Base-by-base conservation (phyloP, 2,797 vertebrate genomes). In the Poecilia velifera region DNA sequence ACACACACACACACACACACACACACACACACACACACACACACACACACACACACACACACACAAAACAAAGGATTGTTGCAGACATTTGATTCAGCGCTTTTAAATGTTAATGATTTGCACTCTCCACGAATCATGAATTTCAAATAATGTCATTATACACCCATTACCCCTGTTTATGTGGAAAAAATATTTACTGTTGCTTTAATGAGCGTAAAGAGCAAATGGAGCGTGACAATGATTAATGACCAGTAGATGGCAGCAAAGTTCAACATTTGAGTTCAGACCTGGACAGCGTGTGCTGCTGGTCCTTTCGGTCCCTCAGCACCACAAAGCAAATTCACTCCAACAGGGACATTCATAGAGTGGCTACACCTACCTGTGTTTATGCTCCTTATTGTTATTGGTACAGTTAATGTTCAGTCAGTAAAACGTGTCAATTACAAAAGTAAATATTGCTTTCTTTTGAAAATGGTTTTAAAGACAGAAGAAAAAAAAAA, bases 221-320 rank as follows among this genome's bases (percentile, higher is more conserved):
- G 8, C 4, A 41, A 68, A 68, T 8, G 16, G 12, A 71, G 41
- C 0, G 4, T 45, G 68, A 45, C 6, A 3, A 3, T 28, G 12
- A 14, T 14, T 55, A 2, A 25, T 71, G 82, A 71, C 94, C 97
- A 91, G 89, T 49, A 95, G 97, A 90, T 95, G 96, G 97, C 95
- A 94, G 96, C 94, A 96, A 22, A 91, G 77, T 73, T 80, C 76
- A 89, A 64, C 25, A 36, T 51, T 74, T 73, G 22, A 8, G 36
- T 78, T n/a, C 41, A 31, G 25, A 80, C n/a, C 64, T 53, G 18
- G 39, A 86, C 89, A 89, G 64, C 83, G 76, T 78, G 82, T 85
- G 90, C 95, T 74, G 87, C 82, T 92, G 96, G 94, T 95, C 95
- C 95, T 95, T 95, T 96, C 90, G 95, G 95, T 95, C 95, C 96